phyloP scores from a whole-genome alignment of 53 echinoderm and acorn worm genomes.

The Glandiceps talaboti region DNA sequence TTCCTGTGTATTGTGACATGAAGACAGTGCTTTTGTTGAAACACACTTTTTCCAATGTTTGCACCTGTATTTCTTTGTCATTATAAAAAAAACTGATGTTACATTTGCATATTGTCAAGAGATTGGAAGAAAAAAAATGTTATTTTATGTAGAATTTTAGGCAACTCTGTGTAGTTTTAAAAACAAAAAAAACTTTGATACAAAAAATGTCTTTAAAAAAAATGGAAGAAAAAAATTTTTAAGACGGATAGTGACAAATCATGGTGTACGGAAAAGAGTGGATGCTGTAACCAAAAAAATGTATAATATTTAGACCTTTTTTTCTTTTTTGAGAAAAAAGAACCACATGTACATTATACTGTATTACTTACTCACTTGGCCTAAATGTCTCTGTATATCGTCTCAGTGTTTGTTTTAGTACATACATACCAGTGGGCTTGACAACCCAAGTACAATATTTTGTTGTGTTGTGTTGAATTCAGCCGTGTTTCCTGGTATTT shows the following conservation, averaged over 20 bases:
- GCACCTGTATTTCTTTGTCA: not conserved
- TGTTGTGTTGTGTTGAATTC: too few species aligned
- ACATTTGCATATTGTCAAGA: not conserved
- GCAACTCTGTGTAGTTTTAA: not conserved
- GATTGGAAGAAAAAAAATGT: not conserved
- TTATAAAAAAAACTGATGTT: too few species aligned
- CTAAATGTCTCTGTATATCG: too few species aligned
- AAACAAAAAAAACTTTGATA: not conserved
- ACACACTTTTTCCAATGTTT: too few species aligned
- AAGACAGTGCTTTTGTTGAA: too few species aligned
- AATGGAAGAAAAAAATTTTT: not conserved
- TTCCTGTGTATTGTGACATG: too few species aligned
- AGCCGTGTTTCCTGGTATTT: too few species aligned
- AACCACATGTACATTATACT: not conserved
- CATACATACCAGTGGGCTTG: too few species aligned
- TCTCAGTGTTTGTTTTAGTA: too few species aligned
- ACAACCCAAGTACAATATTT: too few species aligned
- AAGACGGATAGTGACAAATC: not conserved
- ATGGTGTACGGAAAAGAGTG: not conserved
- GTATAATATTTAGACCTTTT: not conserved
- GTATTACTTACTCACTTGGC: not conserved
- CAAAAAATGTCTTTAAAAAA: not conserved
- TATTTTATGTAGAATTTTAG: not conserved
- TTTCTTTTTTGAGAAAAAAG: not conserved
- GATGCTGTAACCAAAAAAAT: not conserved